Percentiles rank a stretch among this genome's conserved stretches.
These are phyloP conservation scores for Brachyptera putata DNA, from an alignment of 2,888 invertebrate species.

Conservation along the genomic window DNA sequence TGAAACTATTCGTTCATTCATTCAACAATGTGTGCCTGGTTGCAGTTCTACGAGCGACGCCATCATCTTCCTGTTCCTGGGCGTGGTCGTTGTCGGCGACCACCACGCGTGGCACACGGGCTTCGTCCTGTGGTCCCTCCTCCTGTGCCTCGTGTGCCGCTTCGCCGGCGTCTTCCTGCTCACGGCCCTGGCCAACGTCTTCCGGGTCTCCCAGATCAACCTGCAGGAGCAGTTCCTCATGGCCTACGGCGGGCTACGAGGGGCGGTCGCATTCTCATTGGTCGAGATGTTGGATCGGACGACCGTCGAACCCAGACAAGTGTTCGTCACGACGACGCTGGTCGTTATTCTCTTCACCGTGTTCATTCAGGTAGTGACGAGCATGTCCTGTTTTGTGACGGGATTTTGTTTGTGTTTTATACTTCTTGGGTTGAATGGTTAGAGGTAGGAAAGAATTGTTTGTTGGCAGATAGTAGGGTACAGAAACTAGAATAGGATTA, in stretches of 20 bases:
- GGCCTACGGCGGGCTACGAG: constrained; percentile 56
- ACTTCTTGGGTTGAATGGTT: not conserved
- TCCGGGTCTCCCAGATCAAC: constrained; percentile 46
- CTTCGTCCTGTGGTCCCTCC: constrained; percentile 54
- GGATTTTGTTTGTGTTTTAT: too few relatives aligned
- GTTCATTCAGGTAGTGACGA: constrained; percentile 54
- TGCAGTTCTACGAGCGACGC: constrained; percentile 55
- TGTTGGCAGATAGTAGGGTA: too few relatives aligned
- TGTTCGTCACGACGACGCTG: constrained; percentile 56
- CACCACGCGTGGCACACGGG: constrained; percentile 44
- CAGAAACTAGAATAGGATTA: not conserved
- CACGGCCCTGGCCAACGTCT: constrained; percentile 49
- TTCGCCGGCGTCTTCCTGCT: constrained; percentile 48
- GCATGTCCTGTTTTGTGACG: too few relatives aligned
- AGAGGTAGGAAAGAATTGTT: not conserved
- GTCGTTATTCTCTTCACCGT: constrained; percentile 57
- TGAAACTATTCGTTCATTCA: too few relatives aligned
- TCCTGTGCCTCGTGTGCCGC: constrained; percentile 50
- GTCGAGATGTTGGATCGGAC: constrained; percentile 47
- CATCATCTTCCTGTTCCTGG: constrained; percentile 60
- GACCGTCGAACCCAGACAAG: constrained; percentile 47
- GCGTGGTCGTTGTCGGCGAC: constrained; percentile 48
- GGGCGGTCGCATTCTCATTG: constrained; percentile 57
- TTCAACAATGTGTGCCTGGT: too few relatives aligned
- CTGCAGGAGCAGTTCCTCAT: constrained; percentile 54